Conservation (phyloP, 2,113 vertebrate species). For the Microtus richardsoni region DNA sequence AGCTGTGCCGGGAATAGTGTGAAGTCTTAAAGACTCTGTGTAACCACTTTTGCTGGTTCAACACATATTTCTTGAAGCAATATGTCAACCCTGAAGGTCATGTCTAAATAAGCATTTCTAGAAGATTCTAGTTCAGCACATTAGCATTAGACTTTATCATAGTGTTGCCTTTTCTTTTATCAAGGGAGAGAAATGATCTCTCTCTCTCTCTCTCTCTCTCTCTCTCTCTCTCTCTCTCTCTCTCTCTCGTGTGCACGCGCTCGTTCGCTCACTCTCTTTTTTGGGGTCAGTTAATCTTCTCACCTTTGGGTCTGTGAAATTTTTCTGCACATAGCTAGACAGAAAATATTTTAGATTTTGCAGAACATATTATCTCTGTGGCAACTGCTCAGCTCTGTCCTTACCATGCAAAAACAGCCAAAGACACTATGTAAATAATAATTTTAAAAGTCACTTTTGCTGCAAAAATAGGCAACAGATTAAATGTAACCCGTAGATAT, state of each 20-base stretch:
- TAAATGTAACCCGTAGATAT: background rate
- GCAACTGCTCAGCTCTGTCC: background rate
- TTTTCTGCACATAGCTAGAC: background rate
- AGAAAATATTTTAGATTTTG: slow-evolving; percentile 18
- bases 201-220: too few species aligned
- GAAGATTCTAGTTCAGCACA: background rate
- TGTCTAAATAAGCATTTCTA: background rate
- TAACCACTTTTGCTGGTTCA: background rate
- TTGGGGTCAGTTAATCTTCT: background rate
- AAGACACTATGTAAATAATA: background rate
- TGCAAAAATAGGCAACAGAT: background rate
- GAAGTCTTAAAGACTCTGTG: background rate
- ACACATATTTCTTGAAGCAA: background rate
- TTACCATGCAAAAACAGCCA: background rate
- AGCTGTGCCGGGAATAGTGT: background rate
- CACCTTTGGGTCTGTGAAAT: background rate
- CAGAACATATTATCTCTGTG: background rate
- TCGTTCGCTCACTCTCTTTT: background rate
- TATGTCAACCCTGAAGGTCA: background rate
- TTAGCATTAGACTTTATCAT: background rate
- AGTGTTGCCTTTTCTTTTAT: background rate
- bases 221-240: too few species aligned
- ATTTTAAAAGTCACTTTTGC: background rate
- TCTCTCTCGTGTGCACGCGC: too few species aligned
- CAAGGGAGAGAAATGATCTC: background rate